Base-by-base conservation (phyloP, 2,888 invertebrate genomes). In the Drosophila setosimentum region DNA sequence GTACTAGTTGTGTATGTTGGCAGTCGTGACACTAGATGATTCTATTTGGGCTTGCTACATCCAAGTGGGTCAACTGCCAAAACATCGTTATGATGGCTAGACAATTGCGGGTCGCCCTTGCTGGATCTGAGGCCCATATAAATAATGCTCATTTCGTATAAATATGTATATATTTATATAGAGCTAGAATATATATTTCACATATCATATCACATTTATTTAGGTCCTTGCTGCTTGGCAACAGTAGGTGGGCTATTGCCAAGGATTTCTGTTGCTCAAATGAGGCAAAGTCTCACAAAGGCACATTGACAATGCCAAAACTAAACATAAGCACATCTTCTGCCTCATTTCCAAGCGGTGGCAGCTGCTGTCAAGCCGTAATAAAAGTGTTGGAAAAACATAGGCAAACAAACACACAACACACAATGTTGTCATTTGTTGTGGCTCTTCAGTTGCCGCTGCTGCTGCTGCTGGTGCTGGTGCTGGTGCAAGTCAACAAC, bases 11-110 rank as follows among this genome's bases (percentile, higher is more conserved):
- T 64, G 42, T 35, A 21, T 30, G 13, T 37, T 33, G 33, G 33
- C 45, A 45, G 29, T 61, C 63, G 59, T 65, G 67, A 59, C 51
- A 68, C 10, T 40, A 55, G 60, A 42, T 45, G 21, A 48, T 58
- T 51, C 21, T 58, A 64, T 59, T 68, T 68, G 29, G 55, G 18
- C 50, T 42, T 32, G 30, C 8, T 33, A 29, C 40, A 33, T 32
- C 27, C 18, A 83, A 80, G 62, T 78, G 78, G 80, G 83, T 83
- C 83, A 83, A 66, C 76, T 74, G 80, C 67, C 70, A 76, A 80
- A 82, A 55, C 64, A 59, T 51, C 63, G 62, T 67, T 62, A 75
- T 62, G 72, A 58, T 50, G 50, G 67, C 61, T 49, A 75, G 61
- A 71, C 67, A 62, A 51, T 54, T 60, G 68, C 33, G 54, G 54